Evolutionary conservation across 2,113 vertebrate genomes (phyloP).

Genomic region (Microtus richardsoni): DNA sequence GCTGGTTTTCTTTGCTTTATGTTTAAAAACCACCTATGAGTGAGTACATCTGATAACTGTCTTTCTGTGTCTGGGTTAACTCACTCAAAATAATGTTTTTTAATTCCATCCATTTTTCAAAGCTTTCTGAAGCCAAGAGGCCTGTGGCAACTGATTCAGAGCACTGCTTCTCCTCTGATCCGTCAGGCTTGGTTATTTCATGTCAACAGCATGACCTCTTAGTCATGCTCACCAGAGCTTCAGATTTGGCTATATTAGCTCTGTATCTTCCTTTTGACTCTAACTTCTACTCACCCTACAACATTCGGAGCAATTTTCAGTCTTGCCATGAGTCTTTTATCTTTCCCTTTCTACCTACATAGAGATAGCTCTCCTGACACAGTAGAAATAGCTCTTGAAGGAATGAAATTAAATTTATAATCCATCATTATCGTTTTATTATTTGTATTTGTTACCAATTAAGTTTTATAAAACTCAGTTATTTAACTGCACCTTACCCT

Average conservation of each 20-base stretch:
- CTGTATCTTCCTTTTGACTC: neutral
- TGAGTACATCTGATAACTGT: too few species aligned
- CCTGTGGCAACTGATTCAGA: neutral
- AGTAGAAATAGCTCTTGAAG: neutral
- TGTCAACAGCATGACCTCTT: neutral
- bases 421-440: conserved; percentile 2
- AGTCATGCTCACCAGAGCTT: neutral
- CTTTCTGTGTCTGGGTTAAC: too few species aligned
- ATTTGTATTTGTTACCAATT: conserved; percentile 33
- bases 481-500: conserved; percentile 28
- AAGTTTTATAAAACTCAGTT: conserved; percentile 5
- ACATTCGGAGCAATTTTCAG: neutral
- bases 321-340: neutral
- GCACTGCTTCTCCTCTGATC: too few species aligned
- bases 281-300: too few species aligned
- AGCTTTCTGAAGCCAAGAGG: too few species aligned
- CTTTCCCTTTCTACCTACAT: neutral
- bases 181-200: neutral
- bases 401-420: neutral
- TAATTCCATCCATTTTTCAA: too few species aligned
- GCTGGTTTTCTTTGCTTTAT: too few species aligned
- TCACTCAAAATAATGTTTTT: too few species aligned
- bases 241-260: neutral
- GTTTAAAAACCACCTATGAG: too few species aligned
- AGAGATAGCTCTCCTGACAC: neutral